A percentile compares a stretch with the other conserved stretches of the same genome.
These are phyloP conservation scores for Ophion slaviceki DNA, from an alignment of 2,888 invertebrate genomes.

Conservation along the genomic window DNA sequence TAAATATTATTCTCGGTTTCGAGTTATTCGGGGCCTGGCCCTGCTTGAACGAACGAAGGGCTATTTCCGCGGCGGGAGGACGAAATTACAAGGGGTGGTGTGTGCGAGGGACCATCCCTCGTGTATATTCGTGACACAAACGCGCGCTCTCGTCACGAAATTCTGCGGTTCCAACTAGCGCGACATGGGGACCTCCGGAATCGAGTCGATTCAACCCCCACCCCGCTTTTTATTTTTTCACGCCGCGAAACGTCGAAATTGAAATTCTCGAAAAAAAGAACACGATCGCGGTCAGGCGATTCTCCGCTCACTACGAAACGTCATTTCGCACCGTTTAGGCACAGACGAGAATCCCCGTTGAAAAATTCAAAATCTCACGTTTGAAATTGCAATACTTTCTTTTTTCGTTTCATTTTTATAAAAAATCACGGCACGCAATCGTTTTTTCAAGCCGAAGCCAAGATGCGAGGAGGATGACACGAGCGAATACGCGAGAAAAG, in stretches of 20 bases:
- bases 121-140: conserved; percentile 22
- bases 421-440: conserved; percentile 36
- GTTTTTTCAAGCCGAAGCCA: conserved; percentile 50
- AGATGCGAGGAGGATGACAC: conserved; percentile 51
- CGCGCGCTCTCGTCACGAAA: conserved; percentile 23
- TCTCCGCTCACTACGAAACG: conserved; percentile 8
- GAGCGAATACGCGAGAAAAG: conserved; percentile 13
- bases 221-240: neutral
- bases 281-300: neutral
- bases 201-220: conserved; percentile 23
- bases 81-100: conserved; percentile 44
- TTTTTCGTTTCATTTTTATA: neutral
- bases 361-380: conserved; percentile 2
- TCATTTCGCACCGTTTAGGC: neutral
- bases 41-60: conserved; percentile 21
- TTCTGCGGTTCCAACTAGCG: conserved; percentile 21
- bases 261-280: neutral
- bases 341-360: neutral
- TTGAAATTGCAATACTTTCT: neutral
- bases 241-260: neutral
- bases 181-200: conserved; percentile 28
- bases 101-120: conserved; percentile 21
- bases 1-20: conserved; percentile 38
- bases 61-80: conserved; percentile 49
- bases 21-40: neutral